These are phyloP conservation scores for Dromiciops gliroides DNA, from an alignment of 2,113 vertebrate species.

Conservation along the genomic window DNA sequence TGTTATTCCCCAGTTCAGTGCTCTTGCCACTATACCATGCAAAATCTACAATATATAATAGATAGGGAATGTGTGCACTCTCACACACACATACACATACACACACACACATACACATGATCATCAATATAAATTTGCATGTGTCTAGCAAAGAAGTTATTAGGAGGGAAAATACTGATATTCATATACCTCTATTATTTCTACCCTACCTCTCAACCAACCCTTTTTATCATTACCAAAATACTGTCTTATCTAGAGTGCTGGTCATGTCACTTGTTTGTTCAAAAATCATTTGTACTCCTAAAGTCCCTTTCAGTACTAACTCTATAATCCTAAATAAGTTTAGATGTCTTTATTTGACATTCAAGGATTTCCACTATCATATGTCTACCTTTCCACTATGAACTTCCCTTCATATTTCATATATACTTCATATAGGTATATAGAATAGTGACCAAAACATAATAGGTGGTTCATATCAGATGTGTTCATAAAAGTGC, in stretches of 20 bases:
- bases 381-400: background rate
- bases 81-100: too few relatives aligned
- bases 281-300: background rate
- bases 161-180: background rate
- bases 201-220: background rate
- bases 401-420: background rate
- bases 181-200: background rate
- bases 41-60: background rate
- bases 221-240: background rate
- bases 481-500: background rate
- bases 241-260: background rate
- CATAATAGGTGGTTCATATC: background rate
- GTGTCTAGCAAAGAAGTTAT: background rate
- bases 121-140: background rate
- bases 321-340: background rate
- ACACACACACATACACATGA: too few relatives aligned
- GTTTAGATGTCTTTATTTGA: background rate
- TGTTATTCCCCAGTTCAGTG: background rate
- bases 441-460: background rate
- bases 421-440: background rate
- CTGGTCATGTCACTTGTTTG: background rate
- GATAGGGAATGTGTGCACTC: background rate
- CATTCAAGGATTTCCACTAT: background rate
- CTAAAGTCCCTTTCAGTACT: background rate
- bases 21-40: background rate